Base-by-base conservation (phyloP, 2,113 vertebrate genomes). In the Pelvicachromis taeniatus region DNA sequence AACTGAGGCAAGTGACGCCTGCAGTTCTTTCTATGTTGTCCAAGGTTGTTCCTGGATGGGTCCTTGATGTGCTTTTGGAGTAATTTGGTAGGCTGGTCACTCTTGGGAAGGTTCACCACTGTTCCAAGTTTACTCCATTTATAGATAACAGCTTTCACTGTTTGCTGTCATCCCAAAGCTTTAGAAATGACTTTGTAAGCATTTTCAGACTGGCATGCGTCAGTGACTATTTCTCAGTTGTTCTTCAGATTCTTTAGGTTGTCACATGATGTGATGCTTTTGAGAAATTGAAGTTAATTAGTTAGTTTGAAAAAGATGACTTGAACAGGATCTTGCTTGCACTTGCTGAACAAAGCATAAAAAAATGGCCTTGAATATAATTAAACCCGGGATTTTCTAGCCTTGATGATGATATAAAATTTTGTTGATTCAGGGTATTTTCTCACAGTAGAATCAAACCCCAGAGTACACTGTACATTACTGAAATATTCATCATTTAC, bases 401-500 rank as follows among this genome's bases (percentile, higher is more conserved):
- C 48, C 77, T 42, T 55, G 26, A 40, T 85, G 48, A 55, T 35
- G 2, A 78, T 83, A 70, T 53, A 45, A 54, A 75, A 80, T 79
- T 63, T 23, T 58, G 29, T 10, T 56, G 73, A 78, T 78, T 68
- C 21, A 55, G 23, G 59, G 31, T 19, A 35, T 87, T 85, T 84
- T 35, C 53, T 83, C 31, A 77, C 53, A 83, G 59, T 11, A 54
- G 61, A 78, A 12, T 45, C 13, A 16, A 31, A 35, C 40, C 21
- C 5, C 82, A 82, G 31, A 50, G 81, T 29, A 29, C 38, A 29
- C 58, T 45, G 77, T 54, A 54, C 54, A 79, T 45, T 45, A 59
- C 53, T 16, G 42, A 83, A 82, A 52, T 55, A 68, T 82, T 87
- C 85, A 83, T 78, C 59, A 85, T 88, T 81, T 81, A 16, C 29